phyloP scores from a whole-genome alignment of 2,113 vertebrate species.

The Lamprologus ornatipinnis region DNA sequence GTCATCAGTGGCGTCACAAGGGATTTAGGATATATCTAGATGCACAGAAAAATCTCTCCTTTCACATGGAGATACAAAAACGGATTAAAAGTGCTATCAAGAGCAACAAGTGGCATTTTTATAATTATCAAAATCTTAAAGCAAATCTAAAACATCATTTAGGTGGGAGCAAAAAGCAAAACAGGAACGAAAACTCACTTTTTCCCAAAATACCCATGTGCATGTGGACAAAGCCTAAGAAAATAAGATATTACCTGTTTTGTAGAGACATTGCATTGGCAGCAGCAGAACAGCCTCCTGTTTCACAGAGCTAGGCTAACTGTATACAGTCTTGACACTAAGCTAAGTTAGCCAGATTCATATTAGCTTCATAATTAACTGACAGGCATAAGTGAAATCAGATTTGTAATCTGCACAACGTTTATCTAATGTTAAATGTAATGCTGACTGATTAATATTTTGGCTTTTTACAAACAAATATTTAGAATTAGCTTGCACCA shows the following conservation, averaged over 20 bases:
- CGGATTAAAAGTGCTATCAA: fast-evolving
- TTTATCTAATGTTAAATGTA: background rate
- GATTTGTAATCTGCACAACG: background rate
- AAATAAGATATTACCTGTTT: background rate
- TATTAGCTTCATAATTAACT: background rate
- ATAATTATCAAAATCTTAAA: background rate
- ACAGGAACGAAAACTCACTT: fast-evolving
- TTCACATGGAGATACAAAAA: background rate
- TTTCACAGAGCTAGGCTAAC: background rate
- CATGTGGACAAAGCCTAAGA: background rate
- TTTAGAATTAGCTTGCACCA: background rate
- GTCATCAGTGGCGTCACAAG: background rate
- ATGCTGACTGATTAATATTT: fast-evolving
- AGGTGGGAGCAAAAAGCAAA: background rate
- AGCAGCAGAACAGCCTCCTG: too few species aligned
- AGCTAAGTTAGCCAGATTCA: background rate
- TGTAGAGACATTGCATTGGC: background rate
- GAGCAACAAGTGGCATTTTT: fast-evolving
- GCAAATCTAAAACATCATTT: background rate
- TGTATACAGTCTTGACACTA: background rate
- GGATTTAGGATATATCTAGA: background rate
- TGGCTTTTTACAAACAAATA: background rate
- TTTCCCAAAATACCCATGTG: background rate
- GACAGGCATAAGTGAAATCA: fast-evolving
- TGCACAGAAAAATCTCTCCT: background rate